Conservation (phyloP, 2,888 invertebrate species). For the Volucella bombylans region DNA sequence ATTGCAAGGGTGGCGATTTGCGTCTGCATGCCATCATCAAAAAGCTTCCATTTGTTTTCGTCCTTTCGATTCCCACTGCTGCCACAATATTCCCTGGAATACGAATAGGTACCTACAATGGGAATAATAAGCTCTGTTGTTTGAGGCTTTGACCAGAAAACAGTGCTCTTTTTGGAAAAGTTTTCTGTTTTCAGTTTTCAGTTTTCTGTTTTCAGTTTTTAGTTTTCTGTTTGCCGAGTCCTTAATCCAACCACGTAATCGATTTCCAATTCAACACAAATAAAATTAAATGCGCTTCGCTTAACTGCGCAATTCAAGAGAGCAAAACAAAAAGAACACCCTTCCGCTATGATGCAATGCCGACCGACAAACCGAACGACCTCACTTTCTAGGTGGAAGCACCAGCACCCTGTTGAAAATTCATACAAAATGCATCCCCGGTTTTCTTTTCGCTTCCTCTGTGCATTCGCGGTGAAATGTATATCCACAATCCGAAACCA, state of each 20-base stretch:
- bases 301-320: slow-evolving; percentile 62
- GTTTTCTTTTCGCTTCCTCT: slow-evolving; percentile 21
- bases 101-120: slow-evolving; percentile 21
- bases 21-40: not conserved
- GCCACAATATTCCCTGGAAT: too few relatives aligned
- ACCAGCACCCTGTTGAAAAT: slow-evolving; percentile 44
- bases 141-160: slow-evolving; percentile 44
- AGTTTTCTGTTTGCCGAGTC: not conserved
- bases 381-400: slow-evolving; percentile 39
- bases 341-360: slow-evolving; percentile 4
- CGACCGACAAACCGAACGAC: not conserved
- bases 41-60: slow-evolving; percentile 13
- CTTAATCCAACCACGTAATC: slow-evolving; percentile 67
- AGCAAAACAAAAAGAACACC: slow-evolving; percentile 4
- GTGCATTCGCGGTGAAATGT: slow-evolving; percentile 65
- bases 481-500: slow-evolving; percentile 51
- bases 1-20: not conserved
- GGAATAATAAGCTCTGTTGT: slow-evolving; percentile 47
- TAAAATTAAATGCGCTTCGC: slow-evolving; percentile 71
- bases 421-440: slow-evolving; percentile 54
- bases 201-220: too few relatives aligned
- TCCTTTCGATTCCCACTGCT: not conserved
- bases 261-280: slow-evolving; percentile 72
- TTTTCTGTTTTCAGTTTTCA: not conserved
- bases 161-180: slow-evolving; percentile 27